Base-by-base conservation (phyloP, 2,888 invertebrate genomes). In the Sabatieria punctata region DNA sequence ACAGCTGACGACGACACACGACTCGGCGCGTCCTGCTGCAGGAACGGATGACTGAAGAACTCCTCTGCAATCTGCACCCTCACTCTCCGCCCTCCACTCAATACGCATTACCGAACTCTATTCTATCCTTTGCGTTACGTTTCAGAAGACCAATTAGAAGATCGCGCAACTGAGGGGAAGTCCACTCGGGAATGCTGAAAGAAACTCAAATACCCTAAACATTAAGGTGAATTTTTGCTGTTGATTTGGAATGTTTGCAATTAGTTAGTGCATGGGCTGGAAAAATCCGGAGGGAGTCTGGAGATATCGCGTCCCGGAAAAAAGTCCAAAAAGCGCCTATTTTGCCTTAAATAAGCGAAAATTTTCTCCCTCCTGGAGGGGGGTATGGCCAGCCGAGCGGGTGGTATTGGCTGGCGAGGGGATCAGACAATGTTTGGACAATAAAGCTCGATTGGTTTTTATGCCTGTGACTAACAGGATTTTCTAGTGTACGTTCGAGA, bases 1-100 rank as follows among this genome's bases (percentile, higher is more conserved):
- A 15, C 30, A 8, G 30, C 30, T 11, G 8, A 11, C 30, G 30
- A 8, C 15, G 8, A 15, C 56, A 3, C 54, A 54, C 4, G 52
- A 51, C 30, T 39, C 42, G 24, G 50, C 40, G 4, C 55, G 51
- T 26, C n/a, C 6, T 55, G 56, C 49, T 64, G 60, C 38, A 73
- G 61, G 72, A 95, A 97, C 41, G 82, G 77, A 71, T 97, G 95
- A 65, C 77, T 79, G 74, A 95, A 95, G 73, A 97, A 95, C 52
- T 79, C 79, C 62, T 89, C 72, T 71, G 63, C 36, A 67, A 64
- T 46, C 45, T 22, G n/a, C 27, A 18, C 38, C 36, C 13, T 6
- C 13, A 37, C 13, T 15, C 19, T 37, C 8, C 37, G 37, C 6
- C 13, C 18, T 6, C 6, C n/a, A 15, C 6, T 6, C 18, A 15